Conservation (phyloP, 2,113 vertebrate genomes). For the Ailuropoda melanoleuca region DNA sequence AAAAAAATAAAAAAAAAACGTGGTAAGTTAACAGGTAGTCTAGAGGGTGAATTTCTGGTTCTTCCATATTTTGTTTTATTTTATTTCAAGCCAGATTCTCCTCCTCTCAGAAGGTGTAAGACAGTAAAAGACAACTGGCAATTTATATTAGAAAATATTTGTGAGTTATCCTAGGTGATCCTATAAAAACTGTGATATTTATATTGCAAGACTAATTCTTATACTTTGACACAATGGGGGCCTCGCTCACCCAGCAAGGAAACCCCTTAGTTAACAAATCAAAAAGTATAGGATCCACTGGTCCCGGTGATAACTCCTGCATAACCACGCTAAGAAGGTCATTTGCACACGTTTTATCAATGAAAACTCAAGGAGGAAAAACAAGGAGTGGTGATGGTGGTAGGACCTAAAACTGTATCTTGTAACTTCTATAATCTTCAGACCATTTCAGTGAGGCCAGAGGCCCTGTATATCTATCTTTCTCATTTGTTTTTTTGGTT, state of each 20-base stretch:
- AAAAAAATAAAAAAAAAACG: no score
- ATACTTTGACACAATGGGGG: background rate
- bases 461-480: background rate
- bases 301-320: background rate
- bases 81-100: no score
- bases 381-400: background rate
- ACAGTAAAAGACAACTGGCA: no score
- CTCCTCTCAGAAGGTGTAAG: no score
- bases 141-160: no score
- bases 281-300: background rate
- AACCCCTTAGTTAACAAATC: background rate
- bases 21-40: background rate
- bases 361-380: conserved; percentile 13
- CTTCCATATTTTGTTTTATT: no score
- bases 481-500: background rate
- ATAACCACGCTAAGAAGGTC: background rate
- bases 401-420: background rate
- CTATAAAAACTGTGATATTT: background rate
- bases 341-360: background rate
- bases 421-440: background rate
- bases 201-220: background rate
- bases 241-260: background rate
- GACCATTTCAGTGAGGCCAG: background rate
- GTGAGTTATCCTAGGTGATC: background rate
- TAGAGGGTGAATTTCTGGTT: background rate